Evolutionary conservation across 2,888 invertebrate genomes (phyloP), one percentile per base, ranked within the genome.

Genomic region (Marasmarcha lunaedactyla): DNA sequence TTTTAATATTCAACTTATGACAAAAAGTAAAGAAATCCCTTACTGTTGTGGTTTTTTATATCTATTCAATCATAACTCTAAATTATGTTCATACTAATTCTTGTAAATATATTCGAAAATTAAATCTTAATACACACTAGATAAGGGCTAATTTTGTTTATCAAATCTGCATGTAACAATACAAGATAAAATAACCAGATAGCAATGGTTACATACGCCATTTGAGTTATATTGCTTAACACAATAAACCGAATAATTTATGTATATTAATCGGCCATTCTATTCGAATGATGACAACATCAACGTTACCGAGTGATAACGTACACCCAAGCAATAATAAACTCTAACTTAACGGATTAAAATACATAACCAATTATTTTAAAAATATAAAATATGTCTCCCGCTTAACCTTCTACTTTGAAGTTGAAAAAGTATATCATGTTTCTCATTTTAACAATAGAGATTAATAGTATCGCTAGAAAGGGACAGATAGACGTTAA

Each of bases 341-440:
- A 49, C 63, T 54, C 43, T 62, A 55, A 44, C 12, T 5, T 44
- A 43, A 44, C 25, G 40, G 38, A 11, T 43, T 60, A 68, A 55
- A 63, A 58, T 46, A 48, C 40, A 58, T 47, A 45, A 45, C 42
- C 38, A 45, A 34, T 45, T 36, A 37, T 40, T 36, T 47, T 47
- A 54, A 50, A 47, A 48, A 50, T n/a, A 62, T 55, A 61, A 64
- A 65, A 62, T 57, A 60, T 56, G 58, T 65, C 61, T 63, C 56
- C 51, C 54, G 55, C 54, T 54, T 55, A 51, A 54, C 44, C 54
- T 55, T 56, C 59, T 49, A 45, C 52, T 52, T 61, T 61, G 35
- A 55, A 56, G 52, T 48, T 40, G 55, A 54, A 63, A 59, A 62
- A 63, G 59, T 46, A 42, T 37, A 45, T 48, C 47, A 41, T 39